Conservation (phyloP, 2,797 vertebrate species). For the Poecilia gillii region DNA sequence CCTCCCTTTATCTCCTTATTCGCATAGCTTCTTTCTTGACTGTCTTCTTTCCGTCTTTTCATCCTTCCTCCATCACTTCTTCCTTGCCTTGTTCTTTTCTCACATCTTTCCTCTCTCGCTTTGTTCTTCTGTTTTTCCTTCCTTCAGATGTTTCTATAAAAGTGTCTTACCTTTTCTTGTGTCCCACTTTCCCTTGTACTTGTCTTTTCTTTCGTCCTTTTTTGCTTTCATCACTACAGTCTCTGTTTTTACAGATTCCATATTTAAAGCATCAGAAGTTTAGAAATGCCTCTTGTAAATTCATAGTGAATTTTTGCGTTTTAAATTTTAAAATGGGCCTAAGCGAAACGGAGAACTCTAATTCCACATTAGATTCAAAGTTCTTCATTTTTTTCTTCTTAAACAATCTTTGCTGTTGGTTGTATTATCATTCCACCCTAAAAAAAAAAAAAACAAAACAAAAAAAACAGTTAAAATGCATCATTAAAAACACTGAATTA, state of each 20-base stretch:
- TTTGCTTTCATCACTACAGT: neutral
- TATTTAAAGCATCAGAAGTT: neutral
- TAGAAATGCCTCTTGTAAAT: neutral
- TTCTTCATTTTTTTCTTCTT: neutral
- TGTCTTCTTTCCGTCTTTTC: neutral
- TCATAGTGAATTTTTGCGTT: neutral
- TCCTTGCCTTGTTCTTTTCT: neutral
- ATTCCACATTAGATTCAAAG: neutral
- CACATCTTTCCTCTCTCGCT: neutral
- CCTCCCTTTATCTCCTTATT: neutral
- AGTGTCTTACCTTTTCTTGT: neutral
- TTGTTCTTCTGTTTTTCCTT: neutral
- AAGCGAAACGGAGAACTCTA: neutral
- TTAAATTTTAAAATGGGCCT: neutral
- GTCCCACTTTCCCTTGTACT: neutral
- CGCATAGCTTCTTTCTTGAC: neutral
- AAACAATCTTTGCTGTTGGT: neutral
- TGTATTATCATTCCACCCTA: neutral
- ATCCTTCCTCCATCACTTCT: neutral
- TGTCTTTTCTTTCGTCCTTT: neutral
- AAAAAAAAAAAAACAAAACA: neutral
- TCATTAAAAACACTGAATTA: neutral
- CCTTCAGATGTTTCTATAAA: neutral
- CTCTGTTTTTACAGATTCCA: neutral
- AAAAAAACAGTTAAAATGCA: neutral